Conservation (phyloP, 2,888 invertebrate species). For the Heliconius sara region DNA sequence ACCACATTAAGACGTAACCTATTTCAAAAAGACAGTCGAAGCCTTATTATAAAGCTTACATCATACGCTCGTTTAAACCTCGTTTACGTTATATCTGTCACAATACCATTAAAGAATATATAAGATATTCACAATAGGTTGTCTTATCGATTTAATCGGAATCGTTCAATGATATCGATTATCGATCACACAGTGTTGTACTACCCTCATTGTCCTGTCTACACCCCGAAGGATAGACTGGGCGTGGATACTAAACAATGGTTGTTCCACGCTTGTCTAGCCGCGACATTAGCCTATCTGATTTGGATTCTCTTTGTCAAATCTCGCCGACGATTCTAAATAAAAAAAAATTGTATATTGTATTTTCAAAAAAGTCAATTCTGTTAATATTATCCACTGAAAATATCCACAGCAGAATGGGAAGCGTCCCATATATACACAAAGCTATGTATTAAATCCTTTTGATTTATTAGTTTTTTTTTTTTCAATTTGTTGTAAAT, state of each 20-base stretch:
- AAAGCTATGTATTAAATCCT: no score
- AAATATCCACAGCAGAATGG: no score
- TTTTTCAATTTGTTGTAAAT: no score
- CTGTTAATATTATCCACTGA: no score
- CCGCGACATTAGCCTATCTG: constrained; percentile 60
- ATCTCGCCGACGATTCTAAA: constrained; percentile 33
- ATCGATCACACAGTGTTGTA: constrained; percentile 62
- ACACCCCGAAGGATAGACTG: constrained; percentile 68
- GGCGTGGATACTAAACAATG: constrained; percentile 71
- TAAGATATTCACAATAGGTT: constrained; percentile 65
- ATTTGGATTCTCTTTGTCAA: constrained; percentile 49
- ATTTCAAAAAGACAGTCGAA: not conserved
- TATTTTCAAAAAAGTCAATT: no score
- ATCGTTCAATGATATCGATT: constrained; percentile 71
- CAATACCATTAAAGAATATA: constrained; percentile 52
- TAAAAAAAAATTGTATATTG: no score
- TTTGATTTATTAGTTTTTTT: no score
- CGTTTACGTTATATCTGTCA: constrained; percentile 54
- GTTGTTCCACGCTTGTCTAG: constrained; percentile 61
- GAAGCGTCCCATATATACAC: no score
- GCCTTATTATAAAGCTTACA: constrained; percentile 36
- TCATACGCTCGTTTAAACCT: constrained; percentile 42
- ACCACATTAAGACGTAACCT: constrained; percentile 3
- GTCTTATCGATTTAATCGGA: constrained; percentile 74
- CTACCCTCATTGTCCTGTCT: constrained; percentile 80